These are phyloP conservation scores for Calidris pugnax DNA, from an alignment of 2,113 vertebrate genomes.

Conservation along the genomic window DNA sequence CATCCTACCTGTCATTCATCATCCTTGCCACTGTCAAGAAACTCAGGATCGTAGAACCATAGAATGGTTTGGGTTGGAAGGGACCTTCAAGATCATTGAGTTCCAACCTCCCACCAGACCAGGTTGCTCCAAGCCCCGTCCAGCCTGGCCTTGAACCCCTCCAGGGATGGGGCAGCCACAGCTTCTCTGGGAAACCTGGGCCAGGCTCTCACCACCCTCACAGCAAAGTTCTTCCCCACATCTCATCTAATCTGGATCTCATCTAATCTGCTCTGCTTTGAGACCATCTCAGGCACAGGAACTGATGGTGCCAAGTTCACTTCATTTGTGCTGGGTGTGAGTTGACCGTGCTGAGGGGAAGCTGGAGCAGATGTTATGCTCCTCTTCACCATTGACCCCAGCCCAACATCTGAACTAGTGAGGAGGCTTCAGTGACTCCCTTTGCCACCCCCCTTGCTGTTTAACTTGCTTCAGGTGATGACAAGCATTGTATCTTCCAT, in stretches of 20 bases:
- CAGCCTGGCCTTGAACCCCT: too few species aligned
- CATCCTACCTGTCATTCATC: background rate
- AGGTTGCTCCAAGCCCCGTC: too few species aligned
- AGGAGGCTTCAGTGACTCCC: background rate
- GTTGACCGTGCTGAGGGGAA: background rate
- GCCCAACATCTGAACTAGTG: background rate
- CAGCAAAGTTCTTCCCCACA: too few species aligned
- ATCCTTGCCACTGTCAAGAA: background rate
- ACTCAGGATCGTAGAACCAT: background rate
- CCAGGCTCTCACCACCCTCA: too few species aligned
- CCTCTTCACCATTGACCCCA: background rate
- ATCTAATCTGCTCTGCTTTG: background rate
- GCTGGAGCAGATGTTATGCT: background rate
- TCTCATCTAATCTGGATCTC: background rate
- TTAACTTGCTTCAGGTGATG: background rate
- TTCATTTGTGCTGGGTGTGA: background rate
- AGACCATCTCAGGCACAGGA: background rate
- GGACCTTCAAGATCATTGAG: too few species aligned
- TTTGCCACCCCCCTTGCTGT: background rate
- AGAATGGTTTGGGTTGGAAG: too few species aligned
- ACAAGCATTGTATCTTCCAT: background rate
- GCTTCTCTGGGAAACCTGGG: too few species aligned
- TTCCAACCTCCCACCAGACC: too few species aligned
- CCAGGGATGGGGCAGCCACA: too few species aligned
- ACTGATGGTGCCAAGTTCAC: too few species aligned